Base-by-base conservation (phyloP, 2,888 invertebrate genomes). In the Sphaeridia pumilis region DNA sequence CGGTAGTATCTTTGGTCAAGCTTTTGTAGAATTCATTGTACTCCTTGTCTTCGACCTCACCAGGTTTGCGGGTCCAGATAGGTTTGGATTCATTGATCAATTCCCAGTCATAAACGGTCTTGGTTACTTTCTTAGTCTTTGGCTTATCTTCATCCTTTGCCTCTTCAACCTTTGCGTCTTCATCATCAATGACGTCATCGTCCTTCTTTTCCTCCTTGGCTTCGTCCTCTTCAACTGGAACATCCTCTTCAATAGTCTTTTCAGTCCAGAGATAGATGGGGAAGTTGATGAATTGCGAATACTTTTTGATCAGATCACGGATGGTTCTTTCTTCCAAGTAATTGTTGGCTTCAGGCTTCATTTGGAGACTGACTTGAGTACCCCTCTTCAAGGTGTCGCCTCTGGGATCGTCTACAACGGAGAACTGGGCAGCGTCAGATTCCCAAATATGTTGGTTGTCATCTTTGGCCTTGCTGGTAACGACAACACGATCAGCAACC, bases 241-340 rank as follows among this genome's bases (percentile, higher is more conserved):
- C 44, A 36, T 48, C 48, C 21, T 48, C 53, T 22, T 53, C 53
- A 34, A 53, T 34, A n/a, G 54, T 54, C 69, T 79, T 80, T 67
- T 79, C 80, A 42, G 84, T 80, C 95, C 95, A 98, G 71, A 98
- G 73, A 73, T 85, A 85, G 70, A 99, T 98, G 57, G 92, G 89
- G 80, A 98, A 99, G 74, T 95, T 98, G 71, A 99, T 99, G 74
- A 99, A 98, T 75, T 99, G 97, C 4, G 94, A 94, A 75, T 98
- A 99, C 73, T 97, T 98, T 74, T 86, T 87, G 58, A 99, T 86
- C 56, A 98, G 77, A 66, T 83, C 82, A 67, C 84, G 84, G 64
- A 98, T 78, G 1, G 92, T 92, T 68, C 88, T 85, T 60, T 86
- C 80, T 72, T 98, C 94, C 67, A 97, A 74, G 77, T 87, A 98